These are phyloP conservation scores for Leptopilina clavipes DNA, from an alignment of 1,140 invertebrate genomes.

Conservation along the genomic window DNA sequence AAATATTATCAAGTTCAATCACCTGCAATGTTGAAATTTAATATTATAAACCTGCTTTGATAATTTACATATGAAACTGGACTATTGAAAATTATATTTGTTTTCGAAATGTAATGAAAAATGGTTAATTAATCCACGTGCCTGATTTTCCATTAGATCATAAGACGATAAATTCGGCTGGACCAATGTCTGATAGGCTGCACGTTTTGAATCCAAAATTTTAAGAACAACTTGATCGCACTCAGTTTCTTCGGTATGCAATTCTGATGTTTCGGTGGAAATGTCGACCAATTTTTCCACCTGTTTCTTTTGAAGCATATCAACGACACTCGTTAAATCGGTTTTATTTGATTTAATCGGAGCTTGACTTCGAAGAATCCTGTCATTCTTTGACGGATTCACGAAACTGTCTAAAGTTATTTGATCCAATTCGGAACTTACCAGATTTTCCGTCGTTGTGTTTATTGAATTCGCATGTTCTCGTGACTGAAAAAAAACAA, in stretches of 20 bases:
- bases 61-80: too few species aligned
- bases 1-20: conserved; percentile 75
- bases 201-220: conserved; percentile 43
- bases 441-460: neutral
- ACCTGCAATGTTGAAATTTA: conserved; percentile 76
- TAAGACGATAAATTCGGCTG: conserved; percentile 72
- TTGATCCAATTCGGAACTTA: conserved; percentile 10
- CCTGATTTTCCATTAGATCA: conserved; percentile 74
- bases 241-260: conserved; percentile 11
- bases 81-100: too few species aligned
- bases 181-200: conserved; percentile 72
- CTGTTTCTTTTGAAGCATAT: conserved; percentile 69
- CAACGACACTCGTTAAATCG: conserved; percentile 77
- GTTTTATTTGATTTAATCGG: conserved; percentile 74
- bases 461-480: conserved; percentile 24
- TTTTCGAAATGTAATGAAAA: too few species aligned
- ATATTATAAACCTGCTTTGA: too few species aligned
- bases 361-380: conserved; percentile 59
- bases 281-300: conserved; percentile 54
- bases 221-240: conserved; percentile 34
- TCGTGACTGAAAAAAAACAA: conserved; percentile 32
- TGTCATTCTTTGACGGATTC: conserved; percentile 66
- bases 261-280: conserved; percentile 37
- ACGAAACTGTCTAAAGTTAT: conserved; percentile 33
- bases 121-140: conserved; percentile 51